phyloP scores from a whole-genome alignment of 1,140 invertebrate genomes.

The Drosophila ficusphila region DNA sequence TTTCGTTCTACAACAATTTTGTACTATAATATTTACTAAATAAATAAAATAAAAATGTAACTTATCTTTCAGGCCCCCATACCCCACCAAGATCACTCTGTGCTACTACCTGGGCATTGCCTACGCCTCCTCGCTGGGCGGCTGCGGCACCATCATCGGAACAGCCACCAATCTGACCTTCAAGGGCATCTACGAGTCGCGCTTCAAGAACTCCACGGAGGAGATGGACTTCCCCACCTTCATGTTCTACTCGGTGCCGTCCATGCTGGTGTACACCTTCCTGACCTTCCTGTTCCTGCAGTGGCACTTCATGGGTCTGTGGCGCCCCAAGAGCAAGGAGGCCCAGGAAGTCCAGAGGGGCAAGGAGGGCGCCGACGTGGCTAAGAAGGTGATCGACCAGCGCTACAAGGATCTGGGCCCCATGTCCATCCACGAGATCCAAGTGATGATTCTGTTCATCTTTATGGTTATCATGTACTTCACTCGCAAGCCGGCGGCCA shows the following conservation, averaged over 20 bases:
- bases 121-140: slow-evolving; percentile 92
- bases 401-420: slow-evolving; percentile 92
- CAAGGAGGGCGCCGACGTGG: slow-evolving; percentile 87
- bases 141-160: slow-evolving; percentile 94
- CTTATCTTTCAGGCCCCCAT: slow-evolving; percentile 83
- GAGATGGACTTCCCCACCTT: slow-evolving; percentile 90
- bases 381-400: slow-evolving; percentile 88
- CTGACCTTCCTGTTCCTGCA: slow-evolving; percentile 90
- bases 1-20: too few relatives aligned
- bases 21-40: too few relatives aligned
- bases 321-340: slow-evolving; percentile 87
- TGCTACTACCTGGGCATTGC: slow-evolving; percentile 91
- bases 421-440: slow-evolving; percentile 92
- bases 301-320: slow-evolving; percentile 90
- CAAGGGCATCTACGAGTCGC: slow-evolving; percentile 88
- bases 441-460: slow-evolving; percentile 91
- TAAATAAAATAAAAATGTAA: too few relatives aligned
- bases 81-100: slow-evolving; percentile 88
- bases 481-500: slow-evolving; percentile 90
- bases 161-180: slow-evolving; percentile 95
- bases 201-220: slow-evolving; percentile 86
- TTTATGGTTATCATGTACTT: slow-evolving; percentile 94
- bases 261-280: slow-evolving; percentile 90
- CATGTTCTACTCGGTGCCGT: slow-evolving; percentile 87
- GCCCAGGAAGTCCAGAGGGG: slow-evolving; percentile 86